Evolutionary conservation across 2,888 invertebrate species (phyloP).

Genomic region (Lepidonotus clava): DNA sequence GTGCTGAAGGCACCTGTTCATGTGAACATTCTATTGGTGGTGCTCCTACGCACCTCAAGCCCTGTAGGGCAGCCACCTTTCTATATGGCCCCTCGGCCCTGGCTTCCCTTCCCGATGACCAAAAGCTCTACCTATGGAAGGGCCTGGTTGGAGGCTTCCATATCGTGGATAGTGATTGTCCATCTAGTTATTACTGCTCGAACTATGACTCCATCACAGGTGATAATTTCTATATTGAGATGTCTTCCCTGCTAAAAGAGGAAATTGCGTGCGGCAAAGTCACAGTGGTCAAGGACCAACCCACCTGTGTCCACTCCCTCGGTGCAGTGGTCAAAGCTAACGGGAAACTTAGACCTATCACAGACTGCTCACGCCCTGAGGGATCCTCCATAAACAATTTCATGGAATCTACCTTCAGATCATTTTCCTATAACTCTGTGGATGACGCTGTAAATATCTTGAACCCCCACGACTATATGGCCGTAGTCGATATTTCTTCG

Average conservation of each 20-base stretch:
- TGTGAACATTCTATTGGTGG: background rate
- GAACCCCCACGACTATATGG: background rate
- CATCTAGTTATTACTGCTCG: background rate
- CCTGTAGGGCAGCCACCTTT: background rate
- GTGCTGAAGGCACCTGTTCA: background rate
- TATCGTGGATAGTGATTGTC: background rate
- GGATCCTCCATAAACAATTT: background rate
- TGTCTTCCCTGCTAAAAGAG: background rate
- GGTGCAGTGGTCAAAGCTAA: conserved; percentile 7
- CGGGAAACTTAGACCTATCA: background rate
- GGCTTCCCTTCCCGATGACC: no score
- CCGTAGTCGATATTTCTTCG: background rate
- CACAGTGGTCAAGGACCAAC: no score
- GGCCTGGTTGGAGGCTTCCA: background rate
- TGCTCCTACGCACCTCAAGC: background rate
- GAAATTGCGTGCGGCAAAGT: background rate
- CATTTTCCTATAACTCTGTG: background rate
- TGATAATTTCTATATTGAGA: background rate
- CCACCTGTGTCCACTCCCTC: conserved; percentile 11
- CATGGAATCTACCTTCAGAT: background rate
- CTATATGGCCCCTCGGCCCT: no score
- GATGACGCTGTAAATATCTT: background rate
- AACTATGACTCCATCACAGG: background rate
- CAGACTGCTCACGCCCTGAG: background rate
- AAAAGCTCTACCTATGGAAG: background rate